phyloP scores from a whole-genome alignment of 2,113 vertebrate genomes.

The Nesogale talazaci region DNA sequence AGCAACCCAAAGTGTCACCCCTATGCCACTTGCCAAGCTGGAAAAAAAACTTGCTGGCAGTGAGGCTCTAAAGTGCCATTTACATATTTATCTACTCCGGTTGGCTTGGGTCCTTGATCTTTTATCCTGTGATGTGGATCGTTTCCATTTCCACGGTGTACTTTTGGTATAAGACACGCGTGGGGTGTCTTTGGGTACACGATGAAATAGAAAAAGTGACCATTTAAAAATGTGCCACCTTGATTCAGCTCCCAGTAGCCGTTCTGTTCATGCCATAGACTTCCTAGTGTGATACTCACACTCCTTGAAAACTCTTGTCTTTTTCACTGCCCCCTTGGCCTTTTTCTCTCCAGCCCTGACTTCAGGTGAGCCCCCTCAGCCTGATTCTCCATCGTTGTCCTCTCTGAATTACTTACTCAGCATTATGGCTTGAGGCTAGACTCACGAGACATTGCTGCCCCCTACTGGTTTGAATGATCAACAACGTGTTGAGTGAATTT shows the following conservation, averaged over 20 bases:
- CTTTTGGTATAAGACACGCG: background rate
- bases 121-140: background rate
- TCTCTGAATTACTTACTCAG: background rate
- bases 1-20: background rate
- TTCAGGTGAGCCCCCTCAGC: background rate
- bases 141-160: constrained; percentile 5
- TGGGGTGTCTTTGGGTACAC: background rate
- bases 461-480: constrained; percentile 54
- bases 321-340: background rate
- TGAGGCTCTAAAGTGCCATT: background rate
- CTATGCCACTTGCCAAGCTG: too few relatives aligned
- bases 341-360: background rate
- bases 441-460: constrained; percentile 66
- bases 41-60: too few relatives aligned
- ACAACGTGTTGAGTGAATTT: constrained; percentile 37
- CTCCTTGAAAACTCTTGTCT: background rate
- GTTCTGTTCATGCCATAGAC: background rate
- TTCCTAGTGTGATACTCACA: background rate
- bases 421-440: background rate
- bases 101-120: background rate
- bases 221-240: background rate
- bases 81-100: background rate
- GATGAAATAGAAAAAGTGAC: background rate
- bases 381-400: background rate
- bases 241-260: background rate